Conservation (phyloP, 1,140 invertebrate genomes). For the Patella vulgata region DNA sequence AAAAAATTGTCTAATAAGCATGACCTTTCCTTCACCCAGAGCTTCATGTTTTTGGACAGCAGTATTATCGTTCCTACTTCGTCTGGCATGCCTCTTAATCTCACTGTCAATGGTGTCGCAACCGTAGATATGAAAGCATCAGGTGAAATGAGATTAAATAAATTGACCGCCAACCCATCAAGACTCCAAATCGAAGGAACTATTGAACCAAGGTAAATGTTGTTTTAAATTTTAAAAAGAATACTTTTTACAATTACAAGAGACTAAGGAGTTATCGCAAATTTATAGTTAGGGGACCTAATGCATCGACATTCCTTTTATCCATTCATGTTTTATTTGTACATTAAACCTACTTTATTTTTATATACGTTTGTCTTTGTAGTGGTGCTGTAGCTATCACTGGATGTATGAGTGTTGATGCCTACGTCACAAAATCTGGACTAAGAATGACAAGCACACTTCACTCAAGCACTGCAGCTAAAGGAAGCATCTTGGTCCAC, state of each 20-base stretch:
- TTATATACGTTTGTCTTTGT: too few species aligned
- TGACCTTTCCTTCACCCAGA: conserved; percentile 69
- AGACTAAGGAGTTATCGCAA: conserved; percentile 18
- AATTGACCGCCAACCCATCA: conserved; percentile 60
- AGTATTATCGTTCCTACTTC: conserved; percentile 86
- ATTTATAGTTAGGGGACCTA: conserved; percentile 10
- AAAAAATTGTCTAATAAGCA: conserved; percentile 58
- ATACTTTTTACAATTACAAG: background rate
- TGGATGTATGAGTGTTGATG: conserved; percentile 83
- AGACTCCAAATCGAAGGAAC: conserved; percentile 45
- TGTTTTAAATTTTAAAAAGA: background rate
- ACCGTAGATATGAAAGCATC: conserved; percentile 81
- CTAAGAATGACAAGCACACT: conserved; percentile 83
- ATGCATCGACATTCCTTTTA: background rate
- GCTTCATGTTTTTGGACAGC: conserved; percentile 78
- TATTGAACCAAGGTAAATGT: conserved; percentile 47
- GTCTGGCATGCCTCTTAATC: conserved; percentile 83
- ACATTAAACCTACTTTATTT: background rate
- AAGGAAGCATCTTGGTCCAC: conserved; percentile 77
- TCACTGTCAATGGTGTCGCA: conserved; percentile 86
- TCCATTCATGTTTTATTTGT: background rate
- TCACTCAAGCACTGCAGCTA: conserved; percentile 83
- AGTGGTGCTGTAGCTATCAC: conserved; percentile 84
- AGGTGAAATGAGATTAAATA: conserved; percentile 75
- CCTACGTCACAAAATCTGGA: conserved; percentile 79